Evolutionary conservation across 2,888 invertebrate species (phyloP), one percentile per base, ranked within the genome.

Genomic region (Cyrtodaria siliqua): DNA sequence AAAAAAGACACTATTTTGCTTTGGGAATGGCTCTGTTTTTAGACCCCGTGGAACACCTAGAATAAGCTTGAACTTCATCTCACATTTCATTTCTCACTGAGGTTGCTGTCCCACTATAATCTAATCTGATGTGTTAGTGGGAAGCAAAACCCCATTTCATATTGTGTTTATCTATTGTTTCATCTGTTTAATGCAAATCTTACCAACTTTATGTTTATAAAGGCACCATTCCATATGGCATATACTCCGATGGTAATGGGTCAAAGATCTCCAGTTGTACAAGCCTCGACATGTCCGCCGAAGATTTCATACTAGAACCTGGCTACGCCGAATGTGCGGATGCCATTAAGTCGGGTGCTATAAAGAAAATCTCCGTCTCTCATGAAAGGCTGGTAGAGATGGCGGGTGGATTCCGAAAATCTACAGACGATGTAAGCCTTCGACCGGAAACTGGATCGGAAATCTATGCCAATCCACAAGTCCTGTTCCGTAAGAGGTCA

Each of bases 401-500:
- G 12, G 53, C 26, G 8, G 20, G 18, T 16, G 44, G 27, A 16
- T 12, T 29, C 16, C 33, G 6, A 24, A n/a, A 20, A 6, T 18
- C 67, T 14, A 14, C 40, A 24, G 72, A 69, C 18, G 66, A 72
- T 20, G 56, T 38, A 1, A 55, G 23, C 23, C 16, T 63, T 16
- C 67, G 63, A 49, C 62, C 44, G 14, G 72, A 68, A 12, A 24
- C 44, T 18, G 70, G 70, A 42, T 75, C 78, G n/a, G 84, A 84
- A 57, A 75, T 88, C 18, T 88, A 88, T 71, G 87, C 86, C 27
- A 88, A 88, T 76, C 86, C 86, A 33, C 85, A 86, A 50, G 82
- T 88, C 27, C 67, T 88, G 29, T 73, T 86, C 27, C 68, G 83
- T 20, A 88, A 88, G 69, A 71, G 82, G 26, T 86, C 86, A 23